A percentile compares a stretch with the other conserved stretches of the same genome.
These are phyloP conservation scores for Epizoanthus ramosus DNA, from an alignment of 92 coral and sea anemone species.

Conservation along the genomic window DNA sequence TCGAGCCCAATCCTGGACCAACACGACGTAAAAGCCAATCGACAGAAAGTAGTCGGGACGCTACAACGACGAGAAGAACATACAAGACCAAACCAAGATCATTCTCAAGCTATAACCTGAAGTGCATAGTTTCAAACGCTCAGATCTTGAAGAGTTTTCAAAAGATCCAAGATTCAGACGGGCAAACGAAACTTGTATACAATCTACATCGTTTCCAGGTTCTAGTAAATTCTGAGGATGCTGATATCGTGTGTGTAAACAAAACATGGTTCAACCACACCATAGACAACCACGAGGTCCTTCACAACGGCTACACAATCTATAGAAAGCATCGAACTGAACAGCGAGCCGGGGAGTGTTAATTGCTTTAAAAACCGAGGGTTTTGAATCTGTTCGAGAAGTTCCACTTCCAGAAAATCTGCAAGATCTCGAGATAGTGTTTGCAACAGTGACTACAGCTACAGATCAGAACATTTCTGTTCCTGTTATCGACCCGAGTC, in stretches of 20 bases:
- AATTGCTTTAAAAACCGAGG: slow-evolving; percentile 49
- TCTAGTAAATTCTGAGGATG: too few species aligned
- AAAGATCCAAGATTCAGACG: too few species aligned
- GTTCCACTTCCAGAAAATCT: slow-evolving; percentile 39
- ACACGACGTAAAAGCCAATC: neutral
- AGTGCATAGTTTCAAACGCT: too few species aligned
- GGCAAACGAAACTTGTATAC: too few species aligned
- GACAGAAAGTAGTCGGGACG: too few species aligned
- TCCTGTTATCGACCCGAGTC: too few species aligned
- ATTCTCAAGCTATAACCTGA: too few species aligned
- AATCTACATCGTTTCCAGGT: too few species aligned
- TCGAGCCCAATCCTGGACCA: neutral
- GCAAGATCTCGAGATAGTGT: slow-evolving; percentile 46
- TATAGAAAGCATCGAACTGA: slow-evolving; percentile 58
- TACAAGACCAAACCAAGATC: too few species aligned
- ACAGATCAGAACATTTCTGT: slow-evolving; percentile 33
- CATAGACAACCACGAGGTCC: slow-evolving; percentile 41
- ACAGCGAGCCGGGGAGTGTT: slow-evolving; percentile 66
- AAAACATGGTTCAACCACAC: neutral
- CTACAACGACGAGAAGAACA: neutral
- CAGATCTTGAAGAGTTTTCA: too few species aligned
- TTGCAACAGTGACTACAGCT: slow-evolving; percentile 41
- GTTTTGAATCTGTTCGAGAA: slow-evolving; percentile 53
- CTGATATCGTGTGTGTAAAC: too few species aligned
- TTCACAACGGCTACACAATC: slow-evolving; percentile 51